These are phyloP conservation scores for Pseudobourletiella spinata DNA, from an alignment of 1,140 invertebrate species.

Conservation along the genomic window DNA sequence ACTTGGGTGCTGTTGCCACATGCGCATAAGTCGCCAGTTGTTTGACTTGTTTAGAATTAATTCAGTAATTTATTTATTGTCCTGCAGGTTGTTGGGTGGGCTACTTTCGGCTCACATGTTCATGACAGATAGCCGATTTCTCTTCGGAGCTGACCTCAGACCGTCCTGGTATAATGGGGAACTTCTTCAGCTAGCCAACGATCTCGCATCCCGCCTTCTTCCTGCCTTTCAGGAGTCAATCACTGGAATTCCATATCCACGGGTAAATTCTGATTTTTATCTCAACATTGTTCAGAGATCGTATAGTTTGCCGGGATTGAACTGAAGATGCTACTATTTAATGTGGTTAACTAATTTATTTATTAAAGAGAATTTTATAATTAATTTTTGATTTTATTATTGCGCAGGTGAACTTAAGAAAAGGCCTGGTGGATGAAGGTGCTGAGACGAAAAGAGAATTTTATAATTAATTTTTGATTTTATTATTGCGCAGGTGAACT, in stretches of 20 bases:
- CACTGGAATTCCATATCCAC: constrained; percentile 54
- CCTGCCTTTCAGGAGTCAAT: constrained; percentile 53
- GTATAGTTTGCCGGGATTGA: no score
- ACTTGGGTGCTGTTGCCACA: no score
- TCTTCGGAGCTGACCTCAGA: constrained; percentile 50
- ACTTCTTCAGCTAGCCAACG: constrained; percentile 52
- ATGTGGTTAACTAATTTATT: no score
- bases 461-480: no score
- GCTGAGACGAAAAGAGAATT: no score
- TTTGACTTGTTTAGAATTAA: no score
- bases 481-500: constrained; percentile 46
- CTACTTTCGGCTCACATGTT: constrained; percentile 59
- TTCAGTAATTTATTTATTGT: no score
- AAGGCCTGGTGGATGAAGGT: constrained; percentile 49
- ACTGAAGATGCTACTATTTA: no score
- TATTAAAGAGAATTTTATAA: no score
- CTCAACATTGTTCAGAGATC: constrained; percentile 6
- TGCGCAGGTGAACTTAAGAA: constrained; percentile 52
- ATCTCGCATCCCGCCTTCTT: constrained; percentile 51
- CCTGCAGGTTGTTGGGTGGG: constrained; percentile 52
- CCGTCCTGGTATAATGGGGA: constrained; percentile 50
- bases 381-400: no score
- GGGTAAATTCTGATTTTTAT: constrained; percentile 42
- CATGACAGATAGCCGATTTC: constrained; percentile 50
- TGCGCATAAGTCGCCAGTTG: no score